phyloP scores from a whole-genome alignment of 2,113 vertebrate genomes.

The Symphodus melops region DNA sequence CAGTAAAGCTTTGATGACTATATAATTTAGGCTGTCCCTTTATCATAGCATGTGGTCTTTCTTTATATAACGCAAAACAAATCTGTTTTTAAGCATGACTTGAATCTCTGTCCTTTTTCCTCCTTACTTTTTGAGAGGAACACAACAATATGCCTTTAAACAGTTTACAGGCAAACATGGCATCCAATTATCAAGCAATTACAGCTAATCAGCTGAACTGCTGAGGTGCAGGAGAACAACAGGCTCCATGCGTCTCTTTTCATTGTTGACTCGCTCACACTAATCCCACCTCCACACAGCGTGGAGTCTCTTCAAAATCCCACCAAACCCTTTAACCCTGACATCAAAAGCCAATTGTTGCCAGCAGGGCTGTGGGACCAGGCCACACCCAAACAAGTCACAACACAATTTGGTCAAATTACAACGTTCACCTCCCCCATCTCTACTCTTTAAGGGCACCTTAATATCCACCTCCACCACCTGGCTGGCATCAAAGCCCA shows the following conservation, averaged over 20 bases:
- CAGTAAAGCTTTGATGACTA: background rate
- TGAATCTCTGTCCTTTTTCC: background rate
- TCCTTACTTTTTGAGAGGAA: background rate
- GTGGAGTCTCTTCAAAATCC: slow-evolving; percentile 37
- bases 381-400: slow-evolving; percentile 68
- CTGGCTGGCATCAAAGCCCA: slow-evolving; percentile 71
- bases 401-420: slow-evolving; percentile 68
- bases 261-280: slow-evolving; percentile 36
- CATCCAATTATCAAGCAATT: background rate
- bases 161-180: slow-evolving; percentile 1
- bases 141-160: background rate
- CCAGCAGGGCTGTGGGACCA: slow-evolving; percentile 48
- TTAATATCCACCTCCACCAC: slow-evolving; percentile 60
- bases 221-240: slow-evolving; percentile 15
- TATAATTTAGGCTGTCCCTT: background rate
- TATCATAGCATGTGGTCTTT: background rate
- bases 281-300: slow-evolving; percentile 51
- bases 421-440: slow-evolving; percentile 53
- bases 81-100: background rate
- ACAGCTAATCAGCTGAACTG: slow-evolving; percentile 12
- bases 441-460: slow-evolving; percentile 55
- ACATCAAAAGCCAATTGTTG: slow-evolving; percentile 71
- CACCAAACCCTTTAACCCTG: slow-evolving; percentile 53
- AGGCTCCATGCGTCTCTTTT: slow-evolving; percentile 6
- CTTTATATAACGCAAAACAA: background rate